phyloP scores from a whole-genome alignment of 1,140 invertebrate genomes.

The Limonius californicus region DNA sequence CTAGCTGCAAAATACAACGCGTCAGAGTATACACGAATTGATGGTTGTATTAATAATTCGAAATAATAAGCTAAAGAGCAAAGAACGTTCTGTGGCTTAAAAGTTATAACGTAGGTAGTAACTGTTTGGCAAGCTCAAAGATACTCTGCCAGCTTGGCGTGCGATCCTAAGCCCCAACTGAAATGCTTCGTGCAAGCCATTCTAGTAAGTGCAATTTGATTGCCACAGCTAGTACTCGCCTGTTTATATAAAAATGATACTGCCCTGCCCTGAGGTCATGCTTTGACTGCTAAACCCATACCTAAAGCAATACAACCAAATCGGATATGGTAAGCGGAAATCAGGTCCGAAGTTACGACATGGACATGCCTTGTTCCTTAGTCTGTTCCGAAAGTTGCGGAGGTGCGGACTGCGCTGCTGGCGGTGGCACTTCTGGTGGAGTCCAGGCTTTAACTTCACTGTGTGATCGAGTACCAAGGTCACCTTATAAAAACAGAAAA shows the following conservation, averaged over 20 bases:
- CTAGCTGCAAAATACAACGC: slow-evolving; percentile 19
- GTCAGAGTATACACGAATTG: slow-evolving; percentile 10
- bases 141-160: neutral
- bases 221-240: slow-evolving; percentile 31
- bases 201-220: slow-evolving; percentile 19
- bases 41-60: slow-evolving; percentile 1
- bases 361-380: slow-evolving; percentile 43
- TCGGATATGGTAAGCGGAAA: slow-evolving; percentile 45
- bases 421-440: slow-evolving; percentile 58
- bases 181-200: slow-evolving; percentile 20
- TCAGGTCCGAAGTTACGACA: slow-evolving; percentile 39
- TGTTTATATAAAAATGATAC: slow-evolving; percentile 37
- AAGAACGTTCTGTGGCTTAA: slow-evolving; percentile 22
- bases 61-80: slow-evolving; percentile 11
- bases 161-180: slow-evolving; percentile 12
- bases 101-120: slow-evolving; percentile 18
- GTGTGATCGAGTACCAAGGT: slow-evolving; percentile 55
- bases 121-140: neutral
- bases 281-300: slow-evolving; percentile 44
- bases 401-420: slow-evolving; percentile 62
- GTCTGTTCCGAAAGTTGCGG: slow-evolving; percentile 56
- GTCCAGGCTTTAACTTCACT: slow-evolving; percentile 68
- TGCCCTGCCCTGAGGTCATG: slow-evolving; percentile 39
- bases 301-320: slow-evolving; percentile 49
- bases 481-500: no score